These are phyloP conservation scores for Tragelaphus eurycerus DNA, from an alignment of 2,797 vertebrate genomes.

Conservation along the genomic window DNA sequence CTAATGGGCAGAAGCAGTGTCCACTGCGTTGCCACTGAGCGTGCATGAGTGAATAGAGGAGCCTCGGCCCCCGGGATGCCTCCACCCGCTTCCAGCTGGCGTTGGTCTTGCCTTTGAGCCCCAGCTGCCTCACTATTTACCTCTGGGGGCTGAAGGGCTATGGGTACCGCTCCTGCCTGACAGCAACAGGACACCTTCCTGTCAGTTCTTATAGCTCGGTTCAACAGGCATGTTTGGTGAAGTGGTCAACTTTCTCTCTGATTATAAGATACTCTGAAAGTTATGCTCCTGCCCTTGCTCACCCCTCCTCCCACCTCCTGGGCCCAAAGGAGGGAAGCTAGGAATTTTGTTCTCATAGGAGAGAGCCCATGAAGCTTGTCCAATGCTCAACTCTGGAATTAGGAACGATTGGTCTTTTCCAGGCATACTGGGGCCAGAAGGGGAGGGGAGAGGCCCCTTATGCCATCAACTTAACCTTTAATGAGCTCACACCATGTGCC, in stretches of 20 bases:
- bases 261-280: not conserved
- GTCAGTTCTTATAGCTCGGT: not conserved
- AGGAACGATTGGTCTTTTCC: fast-evolving
- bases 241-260: not conserved
- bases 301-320: not conserved
- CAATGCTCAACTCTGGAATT: not conserved
- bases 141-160: no score
- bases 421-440: not conserved
- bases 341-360: not conserved
- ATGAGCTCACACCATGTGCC: not conserved
- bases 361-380: not conserved
- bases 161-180: fast-evolving
- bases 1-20: fast-evolving
- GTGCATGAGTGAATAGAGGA: not conserved
- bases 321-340: not conserved
- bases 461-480: not conserved
- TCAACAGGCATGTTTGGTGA: not conserved
- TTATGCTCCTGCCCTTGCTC: not conserved
- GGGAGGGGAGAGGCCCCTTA: not conserved
- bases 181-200: no score
- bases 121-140: not conserved
- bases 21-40: fast-evolving
- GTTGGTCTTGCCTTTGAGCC: not conserved
- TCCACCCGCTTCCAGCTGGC: not conserved
- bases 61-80: fast-evolving